Percentiles rank a stretch among this genome's conserved stretches.
phyloP scores from a whole-genome alignment of 2,113 vertebrate genomes.

The Procapra przewalskii region DNA sequence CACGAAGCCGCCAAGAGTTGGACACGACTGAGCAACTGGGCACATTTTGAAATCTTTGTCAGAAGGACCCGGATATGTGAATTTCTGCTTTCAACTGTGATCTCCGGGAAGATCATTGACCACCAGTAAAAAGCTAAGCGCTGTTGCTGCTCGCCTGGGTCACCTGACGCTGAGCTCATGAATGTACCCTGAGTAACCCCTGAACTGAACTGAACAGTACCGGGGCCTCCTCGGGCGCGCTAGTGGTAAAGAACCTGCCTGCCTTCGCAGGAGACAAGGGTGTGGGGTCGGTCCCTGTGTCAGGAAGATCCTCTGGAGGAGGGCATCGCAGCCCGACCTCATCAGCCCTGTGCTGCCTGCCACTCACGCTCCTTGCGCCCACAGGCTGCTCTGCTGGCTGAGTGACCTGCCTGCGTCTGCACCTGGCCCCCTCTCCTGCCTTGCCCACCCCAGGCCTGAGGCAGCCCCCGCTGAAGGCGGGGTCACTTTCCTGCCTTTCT shows the following conservation, averaged over 20 bases:
- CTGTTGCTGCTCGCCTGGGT: neutral
- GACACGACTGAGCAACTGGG: neutral
- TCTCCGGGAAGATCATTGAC: neutral
- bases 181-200: neutral
- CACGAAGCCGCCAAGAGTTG: fast-evolving
- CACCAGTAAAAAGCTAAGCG: neutral
- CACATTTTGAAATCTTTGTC: neutral
- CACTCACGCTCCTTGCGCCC: neutral
- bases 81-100: neutral
- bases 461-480: neutral
- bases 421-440: neutral
- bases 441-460: neutral
- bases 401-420: neutral
- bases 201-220: neutral
- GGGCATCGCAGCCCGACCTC: neutral
- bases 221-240: fast-evolving
- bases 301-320: neutral
- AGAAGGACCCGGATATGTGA: neutral
- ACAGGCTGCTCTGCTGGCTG: too few relatives aligned
- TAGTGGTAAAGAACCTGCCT: neutral
- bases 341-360: neutral
- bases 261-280: neutral
- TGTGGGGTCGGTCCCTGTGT: neutral
- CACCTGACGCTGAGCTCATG: neutral
- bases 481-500: neutral